phyloP scores from a whole-genome alignment of 2,797 vertebrate species.

The Diplodus sargus region DNA sequence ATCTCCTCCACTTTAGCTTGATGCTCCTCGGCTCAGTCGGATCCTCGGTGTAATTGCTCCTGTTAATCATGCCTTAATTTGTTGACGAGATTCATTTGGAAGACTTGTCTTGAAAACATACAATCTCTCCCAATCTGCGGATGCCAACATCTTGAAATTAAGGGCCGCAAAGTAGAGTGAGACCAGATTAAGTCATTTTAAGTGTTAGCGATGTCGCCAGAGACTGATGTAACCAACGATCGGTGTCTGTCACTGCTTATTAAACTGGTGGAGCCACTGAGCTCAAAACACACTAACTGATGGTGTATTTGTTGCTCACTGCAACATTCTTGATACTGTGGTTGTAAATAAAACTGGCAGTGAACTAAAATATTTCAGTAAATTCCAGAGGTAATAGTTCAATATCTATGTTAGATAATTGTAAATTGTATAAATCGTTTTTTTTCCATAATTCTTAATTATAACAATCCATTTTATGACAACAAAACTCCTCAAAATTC shows the following conservation, averaged over 20 bases:
- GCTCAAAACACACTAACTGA: constrained; percentile 6
- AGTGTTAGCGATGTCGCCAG: constrained; percentile 38
- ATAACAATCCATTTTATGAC: background rate
- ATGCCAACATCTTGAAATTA: constrained; percentile 67
- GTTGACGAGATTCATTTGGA: constrained; percentile 81
- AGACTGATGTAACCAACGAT: constrained; percentile 46
- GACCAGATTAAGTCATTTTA: constrained; percentile 70
- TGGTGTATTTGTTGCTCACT: background rate
- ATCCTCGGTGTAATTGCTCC: constrained; percentile 78
- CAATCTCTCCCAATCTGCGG: constrained; percentile 67
- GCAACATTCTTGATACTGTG: background rate
- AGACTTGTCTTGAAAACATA: constrained; percentile 67
- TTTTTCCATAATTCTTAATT: background rate
- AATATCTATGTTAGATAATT: no score
- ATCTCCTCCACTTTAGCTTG: constrained; percentile 76
- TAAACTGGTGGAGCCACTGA: constrained; percentile 18
- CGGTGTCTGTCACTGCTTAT: constrained; percentile 34
- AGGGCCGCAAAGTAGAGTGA: constrained; percentile 57
- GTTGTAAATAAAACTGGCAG: constrained; percentile 2
- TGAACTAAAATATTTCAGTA: background rate
- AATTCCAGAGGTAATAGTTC: background rate
- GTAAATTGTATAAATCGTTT: background rate
- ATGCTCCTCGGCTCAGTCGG: constrained; percentile 70
- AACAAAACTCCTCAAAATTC: background rate
- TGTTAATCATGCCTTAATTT: constrained; percentile 84